phyloP scores from a whole-genome alignment of 2,113 vertebrate genomes.

The Macquaria ambigua region DNA sequence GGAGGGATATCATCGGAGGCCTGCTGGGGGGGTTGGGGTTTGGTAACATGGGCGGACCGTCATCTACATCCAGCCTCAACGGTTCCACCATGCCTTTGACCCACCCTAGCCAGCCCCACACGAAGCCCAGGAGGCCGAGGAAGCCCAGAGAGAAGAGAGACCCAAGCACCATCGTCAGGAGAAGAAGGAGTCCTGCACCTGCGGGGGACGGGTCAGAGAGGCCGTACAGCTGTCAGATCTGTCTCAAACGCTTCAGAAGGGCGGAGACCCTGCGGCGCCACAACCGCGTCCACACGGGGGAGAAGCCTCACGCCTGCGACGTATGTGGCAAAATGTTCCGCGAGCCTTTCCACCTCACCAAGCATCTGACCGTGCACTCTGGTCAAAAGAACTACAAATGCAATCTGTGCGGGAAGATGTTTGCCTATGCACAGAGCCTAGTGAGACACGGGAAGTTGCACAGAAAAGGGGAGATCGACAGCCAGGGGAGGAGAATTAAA shows the following conservation, averaged over 20 bases:
- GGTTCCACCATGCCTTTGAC: slow-evolving; percentile 84
- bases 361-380: slow-evolving; percentile 85
- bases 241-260: slow-evolving; percentile 85
- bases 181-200: slow-evolving; percentile 74
- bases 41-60: slow-evolving; percentile 77
- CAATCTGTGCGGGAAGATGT: slow-evolving; percentile 86
- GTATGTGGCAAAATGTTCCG: slow-evolving; percentile 87
- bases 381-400: slow-evolving; percentile 88
- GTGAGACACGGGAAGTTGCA: slow-evolving; percentile 86
- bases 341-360: slow-evolving; percentile 87
- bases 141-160: slow-evolving; percentile 85
- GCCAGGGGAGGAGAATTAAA: slow-evolving; percentile 77
- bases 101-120: slow-evolving; percentile 79
- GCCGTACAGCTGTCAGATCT: slow-evolving; percentile 91
- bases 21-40: slow-evolving; percentile 85
- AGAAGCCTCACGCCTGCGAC: slow-evolving; percentile 84
- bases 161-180: slow-evolving; percentile 68
- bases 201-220: slow-evolving; percentile 83
- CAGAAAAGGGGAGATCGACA: slow-evolving; percentile 82
- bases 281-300: slow-evolving; percentile 82
- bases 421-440: slow-evolving; percentile 87
- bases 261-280: slow-evolving; percentile 82
- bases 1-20: slow-evolving; percentile 85
- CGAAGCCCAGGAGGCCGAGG: slow-evolving; percentile 79
- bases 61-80: slow-evolving; percentile 79